Base-by-base conservation (phyloP, 2,113 vertebrate species). In the Labeo catla region DNA sequence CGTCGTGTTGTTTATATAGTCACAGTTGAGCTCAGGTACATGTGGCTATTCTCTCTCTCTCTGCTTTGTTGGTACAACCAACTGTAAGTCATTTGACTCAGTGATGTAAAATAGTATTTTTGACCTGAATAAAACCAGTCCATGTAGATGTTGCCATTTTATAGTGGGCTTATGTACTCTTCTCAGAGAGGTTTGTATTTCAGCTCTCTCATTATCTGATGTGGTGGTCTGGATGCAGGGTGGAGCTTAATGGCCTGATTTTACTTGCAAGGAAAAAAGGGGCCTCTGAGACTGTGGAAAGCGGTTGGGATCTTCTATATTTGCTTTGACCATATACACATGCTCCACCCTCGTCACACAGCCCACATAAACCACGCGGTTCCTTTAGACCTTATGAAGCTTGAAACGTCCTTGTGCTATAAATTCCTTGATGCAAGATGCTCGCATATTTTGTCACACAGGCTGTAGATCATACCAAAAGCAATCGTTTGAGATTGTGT, bases 241-340 rank as follows among this genome's bases (percentile, higher is more conserved):
- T 90, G 93, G 92, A 90, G 92, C 90, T 90, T 87, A 93, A 88
- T 91, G 84, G 87, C 86, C 86, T 89, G 84, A 52, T 90, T 93
- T 93, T 86, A 91, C 89, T 83, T 83, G 84, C 34, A 66, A 65
- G 84, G 70, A 86, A 88, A 88, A 89, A 77, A 91, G 90, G 87
- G 65, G 88, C 88, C 57, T 92, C 88, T 92, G 93, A 93, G 92
- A 91, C 88, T 87, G 88, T 88, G 88, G 93, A 93, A 91, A 92
- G 93, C 89, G 94, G 93, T 93, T 92, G 36, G 91, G 89, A 87
- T 92, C 79, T 91, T 87, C 88, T 91, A 94, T 94, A 95, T 94
- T 94, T 93, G 88, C 90, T 85, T 68, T 87, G 78, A 93, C 92
- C 92, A 76, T 92, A 68, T 4, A 89, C 89, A 84, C 87, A 91